These are phyloP conservation scores for Eumacrocentrus americanus DNA, from an alignment of 2,888 invertebrate species.

Conservation along the genomic window DNA sequence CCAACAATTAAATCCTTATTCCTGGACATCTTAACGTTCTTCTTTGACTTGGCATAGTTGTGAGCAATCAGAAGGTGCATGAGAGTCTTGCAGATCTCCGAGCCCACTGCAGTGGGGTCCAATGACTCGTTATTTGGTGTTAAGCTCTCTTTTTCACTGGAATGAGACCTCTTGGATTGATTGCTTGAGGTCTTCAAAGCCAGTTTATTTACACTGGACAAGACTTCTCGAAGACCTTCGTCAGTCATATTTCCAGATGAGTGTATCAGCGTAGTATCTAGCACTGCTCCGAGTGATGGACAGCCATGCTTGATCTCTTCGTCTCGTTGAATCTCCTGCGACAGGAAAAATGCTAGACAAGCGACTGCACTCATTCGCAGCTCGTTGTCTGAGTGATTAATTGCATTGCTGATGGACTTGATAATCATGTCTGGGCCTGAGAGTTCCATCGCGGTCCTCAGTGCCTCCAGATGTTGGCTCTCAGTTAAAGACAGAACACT, in stretches of 20 bases:
- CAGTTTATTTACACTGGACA: slow-evolving; percentile 44
- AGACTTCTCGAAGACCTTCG: slow-evolving; percentile 35
- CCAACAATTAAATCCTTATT: slow-evolving; percentile 59
- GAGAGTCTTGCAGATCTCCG: slow-evolving; percentile 62
- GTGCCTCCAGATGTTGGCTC: slow-evolving; percentile 49
- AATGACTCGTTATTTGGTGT: background rate
- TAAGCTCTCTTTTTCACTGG: slow-evolving; percentile 7
- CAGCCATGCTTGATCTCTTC: slow-evolving; percentile 32
- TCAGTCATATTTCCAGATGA: slow-evolving; percentile 27
- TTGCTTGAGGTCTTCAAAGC: slow-evolving; percentile 35
- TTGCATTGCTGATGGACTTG: slow-evolving; percentile 44
- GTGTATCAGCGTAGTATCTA: slow-evolving; percentile 29
- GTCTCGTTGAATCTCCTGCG: slow-evolving; percentile 50
- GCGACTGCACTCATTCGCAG: slow-evolving; percentile 52
- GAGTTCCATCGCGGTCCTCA: slow-evolving; percentile 48
- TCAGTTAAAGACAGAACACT: slow-evolving; percentile 56
- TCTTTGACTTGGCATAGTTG: slow-evolving; percentile 53
- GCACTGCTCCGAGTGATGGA: slow-evolving; percentile 35
- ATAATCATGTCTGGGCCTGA: slow-evolving; percentile 44
- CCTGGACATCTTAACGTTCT: slow-evolving; percentile 48
- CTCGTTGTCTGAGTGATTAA: slow-evolving; percentile 45
- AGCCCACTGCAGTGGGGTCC: slow-evolving; percentile 49
- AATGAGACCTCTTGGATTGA: background rate
- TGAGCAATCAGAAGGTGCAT: slow-evolving; percentile 62
- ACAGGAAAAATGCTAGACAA: slow-evolving; percentile 51